Percentiles rank a stretch among this genome's conserved stretches.
Conservation (phyloP, 2,797 vertebrate species). For the Typhlichthys subterraneus region DNA sequence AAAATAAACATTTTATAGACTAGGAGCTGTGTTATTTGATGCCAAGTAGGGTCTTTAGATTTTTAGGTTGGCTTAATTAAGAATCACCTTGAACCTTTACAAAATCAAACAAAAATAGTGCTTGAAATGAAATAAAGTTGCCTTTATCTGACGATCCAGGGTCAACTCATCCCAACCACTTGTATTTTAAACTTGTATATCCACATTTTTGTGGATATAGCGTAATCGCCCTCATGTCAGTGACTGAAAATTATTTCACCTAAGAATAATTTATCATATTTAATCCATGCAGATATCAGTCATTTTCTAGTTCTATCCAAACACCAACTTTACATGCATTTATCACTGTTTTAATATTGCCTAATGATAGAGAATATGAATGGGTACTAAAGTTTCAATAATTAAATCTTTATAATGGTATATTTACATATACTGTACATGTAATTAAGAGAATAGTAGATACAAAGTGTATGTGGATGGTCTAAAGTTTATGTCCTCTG, state of each 20-base stretch:
- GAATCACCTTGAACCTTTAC: slow-evolving; percentile 27
- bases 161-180: slow-evolving; percentile 34
- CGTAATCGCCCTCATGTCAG: slow-evolving; percentile 39
- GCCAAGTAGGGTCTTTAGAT: slow-evolving; percentile 17
- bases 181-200: slow-evolving; percentile 17
- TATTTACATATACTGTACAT: slow-evolving; percentile 1
- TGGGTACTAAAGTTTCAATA: background rate
- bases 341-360: slow-evolving; percentile 2
- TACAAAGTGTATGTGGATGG: slow-evolving; percentile 11
- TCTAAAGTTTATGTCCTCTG: slow-evolving; percentile 14
- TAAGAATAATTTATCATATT: slow-evolving; percentile 47
- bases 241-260: slow-evolving; percentile 26
- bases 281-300: slow-evolving; percentile 35
- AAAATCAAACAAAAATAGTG: slow-evolving; percentile 31
- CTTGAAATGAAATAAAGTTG: slow-evolving; percentile 48
- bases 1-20: slow-evolving; percentile 17
- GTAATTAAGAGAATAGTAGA: background rate
- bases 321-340: background rate
- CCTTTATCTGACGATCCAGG: slow-evolving; percentile 38
- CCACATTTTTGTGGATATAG: slow-evolving; percentile 46
- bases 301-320: slow-evolving; percentile 41
- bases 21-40: slow-evolving; percentile 27
- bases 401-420: slow-evolving; percentile 7
- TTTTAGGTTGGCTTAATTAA: slow-evolving; percentile 22
- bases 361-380: slow-evolving; percentile 1